Conservation (phyloP, 2,113 vertebrate genomes). For the Larimichthys polyactis region DNA sequence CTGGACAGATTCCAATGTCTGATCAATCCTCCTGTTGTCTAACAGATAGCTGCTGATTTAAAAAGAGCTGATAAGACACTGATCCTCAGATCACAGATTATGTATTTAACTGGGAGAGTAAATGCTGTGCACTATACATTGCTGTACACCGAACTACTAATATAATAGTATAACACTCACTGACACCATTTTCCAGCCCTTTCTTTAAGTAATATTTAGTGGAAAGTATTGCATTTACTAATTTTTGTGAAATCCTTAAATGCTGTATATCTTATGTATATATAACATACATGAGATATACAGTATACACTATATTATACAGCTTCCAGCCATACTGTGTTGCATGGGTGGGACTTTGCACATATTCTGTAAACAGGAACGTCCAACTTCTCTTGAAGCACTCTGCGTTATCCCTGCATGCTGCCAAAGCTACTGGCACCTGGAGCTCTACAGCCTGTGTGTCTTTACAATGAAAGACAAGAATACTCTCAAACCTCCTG, state of each 20-base stretch:
- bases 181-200: too few relatives aligned
- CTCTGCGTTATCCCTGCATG: not conserved
- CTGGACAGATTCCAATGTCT: conserved; percentile 25
- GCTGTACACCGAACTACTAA: not conserved
- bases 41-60: conserved; percentile 9
- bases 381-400: conserved; percentile 4
- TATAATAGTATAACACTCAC: not conserved
- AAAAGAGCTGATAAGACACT: conserved; percentile 24
- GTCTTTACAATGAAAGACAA: conserved; percentile 58
- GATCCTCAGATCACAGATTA: conserved; percentile 36
- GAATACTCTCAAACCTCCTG: conserved; percentile 34
- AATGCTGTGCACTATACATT: not conserved
- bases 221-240: too few relatives aligned
- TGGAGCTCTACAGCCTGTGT: conserved; percentile 44
- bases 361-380: conserved; percentile 17
- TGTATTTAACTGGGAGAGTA: conserved; percentile 12
- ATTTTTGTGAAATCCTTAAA: too few relatives aligned
- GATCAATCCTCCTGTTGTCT: conserved; percentile 22
- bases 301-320: too few relatives aligned
- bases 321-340: not conserved
- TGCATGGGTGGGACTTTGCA: not conserved
- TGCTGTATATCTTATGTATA: not conserved
- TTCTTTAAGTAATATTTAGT: too few relatives aligned
- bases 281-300: not conserved
- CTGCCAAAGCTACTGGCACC: conserved; percentile 54